phyloP scores from a whole-genome alignment of 2,888 invertebrate genomes.

The Drosophila borborema region DNA sequence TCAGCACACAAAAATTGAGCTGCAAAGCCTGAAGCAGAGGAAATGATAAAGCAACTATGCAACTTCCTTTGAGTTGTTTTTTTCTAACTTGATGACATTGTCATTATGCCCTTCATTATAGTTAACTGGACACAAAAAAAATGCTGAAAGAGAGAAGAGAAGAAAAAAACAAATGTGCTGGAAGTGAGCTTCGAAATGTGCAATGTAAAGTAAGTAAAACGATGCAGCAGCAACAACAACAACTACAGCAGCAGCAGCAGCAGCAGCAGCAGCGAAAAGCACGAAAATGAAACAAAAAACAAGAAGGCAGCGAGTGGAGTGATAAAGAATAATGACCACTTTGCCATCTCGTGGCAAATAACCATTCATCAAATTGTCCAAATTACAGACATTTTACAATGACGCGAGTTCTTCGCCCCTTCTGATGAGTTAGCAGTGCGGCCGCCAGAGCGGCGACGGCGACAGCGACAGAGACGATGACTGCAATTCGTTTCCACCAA shows the following conservation, averaged over 20 bases:
- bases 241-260: background rate
- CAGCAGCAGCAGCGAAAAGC: conserved; percentile 5
- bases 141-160: conserved; percentile 7
- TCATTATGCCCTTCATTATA: conserved; percentile 44
- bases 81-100: conserved; percentile 43
- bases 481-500: conserved; percentile 85
- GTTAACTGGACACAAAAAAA: conserved; percentile 12
- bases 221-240: conserved; percentile 56
- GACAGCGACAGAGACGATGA: conserved; percentile 46
- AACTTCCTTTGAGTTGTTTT: conserved; percentile 11
- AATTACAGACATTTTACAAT: conserved; percentile 85
- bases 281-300: conserved; percentile 38
- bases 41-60: conserved; percentile 42
- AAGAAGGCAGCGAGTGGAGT: conserved; percentile 52
- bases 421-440: conserved; percentile 57
- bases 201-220: conserved; percentile 69
- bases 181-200: conserved; percentile 48
- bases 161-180: conserved; percentile 20
- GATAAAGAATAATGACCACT: conserved; percentile 85
- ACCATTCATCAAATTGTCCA: conserved; percentile 85
- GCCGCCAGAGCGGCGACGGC: conserved; percentile 62
- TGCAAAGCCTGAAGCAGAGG: conserved; percentile 5
- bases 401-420: conserved; percentile 63
- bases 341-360: conserved; percentile 85
- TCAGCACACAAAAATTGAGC: background rate